These are phyloP conservation scores for Pardosa pseudoannulata DNA, from an alignment of 2,888 invertebrate species.

Conservation along the genomic window DNA sequence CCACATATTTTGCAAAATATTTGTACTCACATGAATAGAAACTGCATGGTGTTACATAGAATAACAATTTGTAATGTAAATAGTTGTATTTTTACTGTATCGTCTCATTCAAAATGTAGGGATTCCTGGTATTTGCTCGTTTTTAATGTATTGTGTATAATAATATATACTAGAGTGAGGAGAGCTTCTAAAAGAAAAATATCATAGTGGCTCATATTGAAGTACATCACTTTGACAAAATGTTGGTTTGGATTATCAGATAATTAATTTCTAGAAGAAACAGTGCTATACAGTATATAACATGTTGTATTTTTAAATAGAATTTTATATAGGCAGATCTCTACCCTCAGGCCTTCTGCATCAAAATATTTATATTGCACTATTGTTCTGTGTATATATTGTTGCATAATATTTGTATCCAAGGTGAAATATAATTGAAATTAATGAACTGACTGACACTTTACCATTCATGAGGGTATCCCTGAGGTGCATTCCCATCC, in stretches of 20 bases:
- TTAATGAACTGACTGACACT: no score
- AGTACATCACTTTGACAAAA: constrained; percentile 1
- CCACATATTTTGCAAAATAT: constrained; percentile 19
- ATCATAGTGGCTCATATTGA: not conserved
- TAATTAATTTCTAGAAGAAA: not conserved
- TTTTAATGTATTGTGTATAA: constrained; percentile 9
- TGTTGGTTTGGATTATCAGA: not conserved
- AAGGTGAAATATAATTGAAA: not conserved
- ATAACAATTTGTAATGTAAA: constrained; percentile 10
- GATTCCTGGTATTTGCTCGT: not conserved
- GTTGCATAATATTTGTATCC: not conserved
- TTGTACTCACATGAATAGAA: constrained; percentile 15
- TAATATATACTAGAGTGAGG: constrained; percentile 2
- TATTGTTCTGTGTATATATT: not conserved
- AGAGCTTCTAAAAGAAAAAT: not conserved
- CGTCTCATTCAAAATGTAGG: not conserved
- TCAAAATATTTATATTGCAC: constrained; percentile 1
- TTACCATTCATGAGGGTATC: no score
- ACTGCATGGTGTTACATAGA: constrained; percentile 8
- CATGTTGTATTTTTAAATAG: constrained; percentile 8
- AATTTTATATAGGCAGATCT: not conserved
- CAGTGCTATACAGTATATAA: not conserved
- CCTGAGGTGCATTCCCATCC: no score
- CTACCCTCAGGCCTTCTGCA: not conserved
- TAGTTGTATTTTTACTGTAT: constrained; percentile 16